Evolutionary conservation across 2,113 vertebrate genomes (phyloP).

Genomic region (Canis aureus): DNA sequence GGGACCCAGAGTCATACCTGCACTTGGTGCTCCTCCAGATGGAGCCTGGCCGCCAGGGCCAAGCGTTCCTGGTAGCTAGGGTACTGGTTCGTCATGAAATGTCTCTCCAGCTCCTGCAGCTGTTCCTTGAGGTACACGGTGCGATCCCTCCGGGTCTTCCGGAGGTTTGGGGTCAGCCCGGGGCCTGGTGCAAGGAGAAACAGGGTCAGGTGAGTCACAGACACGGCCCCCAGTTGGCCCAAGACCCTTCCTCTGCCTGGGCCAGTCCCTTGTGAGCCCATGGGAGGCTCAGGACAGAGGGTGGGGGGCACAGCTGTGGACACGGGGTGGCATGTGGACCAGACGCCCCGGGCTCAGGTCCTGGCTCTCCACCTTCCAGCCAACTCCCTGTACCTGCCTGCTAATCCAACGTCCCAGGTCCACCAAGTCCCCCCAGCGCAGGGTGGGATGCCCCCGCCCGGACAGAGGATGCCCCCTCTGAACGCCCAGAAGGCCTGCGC

Average conservation of each 20-base stretch:
- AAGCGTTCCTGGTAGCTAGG: rapidly evolving
- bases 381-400: background rate
- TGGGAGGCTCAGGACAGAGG: background rate
- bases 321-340: rapidly evolving
- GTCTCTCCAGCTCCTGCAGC: rapidly evolving
- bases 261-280: background rate
- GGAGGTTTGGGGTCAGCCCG: rapidly evolving
- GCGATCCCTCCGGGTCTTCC: background rate
- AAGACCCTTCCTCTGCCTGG: rapidly evolving
- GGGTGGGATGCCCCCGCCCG: no score
- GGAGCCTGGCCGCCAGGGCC: rapidly evolving
- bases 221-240: background rate
- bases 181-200: background rate
- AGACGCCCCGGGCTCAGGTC: rapidly evolving
- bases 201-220: background rate
- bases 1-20: background rate
- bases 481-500: no score
- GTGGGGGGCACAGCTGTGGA: rapidly evolving
- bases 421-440: no score
- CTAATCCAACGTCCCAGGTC: no score
- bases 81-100: rapidly evolving
- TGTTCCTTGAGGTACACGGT: rapidly evolving
- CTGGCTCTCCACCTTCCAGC: rapidly evolving
- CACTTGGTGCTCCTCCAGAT: rapidly evolving
- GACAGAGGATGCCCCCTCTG: no score